Evolutionary conservation across 2,113 vertebrate species (phyloP).

Genomic region (Meleagris gallopavo): DNA sequence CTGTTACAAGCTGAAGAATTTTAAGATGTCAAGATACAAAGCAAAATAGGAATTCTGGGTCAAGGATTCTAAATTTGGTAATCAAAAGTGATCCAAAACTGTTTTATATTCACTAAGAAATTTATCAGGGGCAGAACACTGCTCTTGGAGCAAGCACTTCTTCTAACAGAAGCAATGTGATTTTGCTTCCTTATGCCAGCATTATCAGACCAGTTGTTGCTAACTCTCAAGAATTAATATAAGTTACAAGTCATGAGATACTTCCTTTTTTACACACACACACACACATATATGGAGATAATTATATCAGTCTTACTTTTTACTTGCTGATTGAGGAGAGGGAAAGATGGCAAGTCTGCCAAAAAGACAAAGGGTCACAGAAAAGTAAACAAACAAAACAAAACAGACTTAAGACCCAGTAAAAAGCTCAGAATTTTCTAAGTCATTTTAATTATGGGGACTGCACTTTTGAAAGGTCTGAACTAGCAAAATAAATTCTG

Average conservation of each 20-base stretch:
- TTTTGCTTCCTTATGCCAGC: not conserved
- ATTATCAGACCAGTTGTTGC: constrained; percentile 14
- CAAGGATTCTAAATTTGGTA: not conserved
- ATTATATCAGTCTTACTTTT: not conserved
- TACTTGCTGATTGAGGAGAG: not conserved
- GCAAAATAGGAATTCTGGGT: not conserved
- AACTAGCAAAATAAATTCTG: not conserved
- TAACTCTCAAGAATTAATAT: constrained; percentile 9
- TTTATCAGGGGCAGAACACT: not conserved
- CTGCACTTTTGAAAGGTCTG: not conserved
- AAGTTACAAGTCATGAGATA: constrained; percentile 8
- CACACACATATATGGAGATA: too few species aligned
- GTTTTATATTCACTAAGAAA: not conserved
- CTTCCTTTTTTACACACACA: not conserved
- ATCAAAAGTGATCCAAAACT: not conserved
- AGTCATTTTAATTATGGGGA: not conserved
- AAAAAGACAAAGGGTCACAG: not conserved
- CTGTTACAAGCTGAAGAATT: not conserved
- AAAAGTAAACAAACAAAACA: not conserved
- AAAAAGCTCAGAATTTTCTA: not conserved
- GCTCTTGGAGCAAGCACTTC: not conserved
- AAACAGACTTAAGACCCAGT: not conserved
- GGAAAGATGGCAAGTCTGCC: not conserved
- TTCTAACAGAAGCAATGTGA: not conserved
- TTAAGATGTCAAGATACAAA: not conserved